Evolutionary conservation across 92 coral and sea anemone genomes (phyloP), one percentile per base, ranked within the genome.

Genomic region (Plumapathes pennacea): DNA sequence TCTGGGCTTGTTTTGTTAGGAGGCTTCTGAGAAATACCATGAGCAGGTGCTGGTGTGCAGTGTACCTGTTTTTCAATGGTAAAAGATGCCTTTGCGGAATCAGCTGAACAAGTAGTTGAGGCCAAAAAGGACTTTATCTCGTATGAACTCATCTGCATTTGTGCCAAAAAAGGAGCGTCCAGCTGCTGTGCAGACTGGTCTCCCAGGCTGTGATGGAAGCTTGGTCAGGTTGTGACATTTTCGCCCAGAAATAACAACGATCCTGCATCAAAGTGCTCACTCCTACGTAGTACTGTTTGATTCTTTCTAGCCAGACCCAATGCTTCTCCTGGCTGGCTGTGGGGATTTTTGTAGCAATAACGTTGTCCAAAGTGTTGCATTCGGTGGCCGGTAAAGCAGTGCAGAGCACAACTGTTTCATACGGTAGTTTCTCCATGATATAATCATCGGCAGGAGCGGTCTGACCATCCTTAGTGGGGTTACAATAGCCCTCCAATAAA

Each of bases 261-360:
- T 64, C 60, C 28, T 64, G 61, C 72, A 50, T 50, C 19, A 64
- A 38, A n/a, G 51, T 64, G 54, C 72, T 51, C 40, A 60, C 38
- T 12, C 38, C 50, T 0, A 64, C 60, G 49, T 49, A 49, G 38
- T 51, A 67, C 43, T 69, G 51, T 40, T 69, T 32, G 24, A 55
- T 23, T 55, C 32, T 56, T 69, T 69, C 46, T 7, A 56, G 77
- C 77, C 77, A 69, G 46, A 69, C 32, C 69, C 76, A 68, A 6
- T 68, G 69, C 33, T 68, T 67, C 31, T 34, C 50, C 27, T 31
- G 28, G 20, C 57, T 37, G 27, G 30, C 69, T 25, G 54, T 33
- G 39, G 71, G 73, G 41, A 61, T 60, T 33, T 60, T 49, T 27
- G 39, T 24, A 14, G 72, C 55, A 37, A 71, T 38, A 10, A 50